These are phyloP conservation scores for Burhinus bistriatus DNA, from an alignment of 2,113 vertebrate species.

Conservation along the genomic window DNA sequence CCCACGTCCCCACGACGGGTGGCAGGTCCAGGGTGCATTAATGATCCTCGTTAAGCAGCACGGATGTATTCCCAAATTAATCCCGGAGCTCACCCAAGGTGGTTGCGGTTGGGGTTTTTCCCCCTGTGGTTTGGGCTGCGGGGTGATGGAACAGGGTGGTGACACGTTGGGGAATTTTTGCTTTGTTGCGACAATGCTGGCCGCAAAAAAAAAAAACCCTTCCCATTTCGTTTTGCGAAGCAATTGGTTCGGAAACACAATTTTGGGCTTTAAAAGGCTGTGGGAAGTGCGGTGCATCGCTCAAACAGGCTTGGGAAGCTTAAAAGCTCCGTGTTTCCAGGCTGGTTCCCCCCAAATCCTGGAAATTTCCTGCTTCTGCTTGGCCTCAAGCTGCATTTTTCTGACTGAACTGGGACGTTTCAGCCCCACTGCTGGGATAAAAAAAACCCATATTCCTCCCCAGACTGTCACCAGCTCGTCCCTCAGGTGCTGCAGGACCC, in stretches of 20 bases:
- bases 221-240: not conserved
- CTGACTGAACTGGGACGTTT: not conserved
- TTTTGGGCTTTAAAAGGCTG: not conserved
- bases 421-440: not conserved
- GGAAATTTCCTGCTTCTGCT: not conserved
- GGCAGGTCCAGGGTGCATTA: fast-evolving
- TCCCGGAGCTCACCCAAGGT: not conserved
- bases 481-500: fast-evolving
- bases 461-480: not conserved
- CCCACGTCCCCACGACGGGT: fast-evolving
- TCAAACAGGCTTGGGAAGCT: not conserved
- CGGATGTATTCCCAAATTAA: not conserved
- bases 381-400: not conserved
- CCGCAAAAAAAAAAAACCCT: not conserved
- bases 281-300: not conserved
- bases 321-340: not conserved
- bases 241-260: not conserved
- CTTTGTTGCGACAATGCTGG: fast-evolving
- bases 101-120: not conserved
- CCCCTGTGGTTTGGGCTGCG: not conserved
- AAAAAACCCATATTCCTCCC: not conserved
- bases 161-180: fast-evolving
- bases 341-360: not conserved
- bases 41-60: not conserved
- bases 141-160: not conserved